These are phyloP conservation scores for Cephus cinctus DNA, from an alignment of 1,140 invertebrate species.

Conservation along the genomic window DNA sequence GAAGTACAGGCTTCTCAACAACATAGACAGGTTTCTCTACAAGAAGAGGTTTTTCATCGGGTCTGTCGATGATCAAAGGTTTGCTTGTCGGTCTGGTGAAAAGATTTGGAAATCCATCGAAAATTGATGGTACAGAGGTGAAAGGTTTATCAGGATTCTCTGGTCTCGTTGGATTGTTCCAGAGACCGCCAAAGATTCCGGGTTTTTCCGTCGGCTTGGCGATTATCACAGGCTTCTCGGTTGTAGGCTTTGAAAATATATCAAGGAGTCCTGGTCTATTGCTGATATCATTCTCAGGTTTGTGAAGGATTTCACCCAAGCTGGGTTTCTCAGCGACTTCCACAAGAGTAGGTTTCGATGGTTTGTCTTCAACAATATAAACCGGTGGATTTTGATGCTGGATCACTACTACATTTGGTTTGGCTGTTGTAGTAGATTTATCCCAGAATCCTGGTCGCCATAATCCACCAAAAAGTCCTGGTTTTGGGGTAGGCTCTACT, in stretches of 20 bases:
- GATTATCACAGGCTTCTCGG: background rate
- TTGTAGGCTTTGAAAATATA: background rate
- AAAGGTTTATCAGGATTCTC: background rate
- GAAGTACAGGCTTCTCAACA: slow-evolving; percentile 7
- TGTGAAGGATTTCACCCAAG: background rate
- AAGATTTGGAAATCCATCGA: background rate
- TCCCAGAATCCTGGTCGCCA: no score
- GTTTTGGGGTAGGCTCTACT: background rate
- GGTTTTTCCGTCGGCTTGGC: slow-evolving; percentile 7
- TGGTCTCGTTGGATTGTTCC: background rate
- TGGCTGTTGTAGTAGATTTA: no score
- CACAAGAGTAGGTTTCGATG: no score
- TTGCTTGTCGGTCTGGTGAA: background rate
- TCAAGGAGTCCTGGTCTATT: background rate
- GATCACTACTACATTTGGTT: no score
- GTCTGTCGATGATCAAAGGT: slow-evolving; percentile 8
- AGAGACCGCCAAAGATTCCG: slow-evolving; percentile 8
- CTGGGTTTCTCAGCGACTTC: background rate
- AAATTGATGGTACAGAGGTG: background rate
- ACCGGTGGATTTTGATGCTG: no score
- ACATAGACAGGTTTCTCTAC: slow-evolving; percentile 14
- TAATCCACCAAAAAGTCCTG: background rate
- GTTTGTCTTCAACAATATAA: no score
- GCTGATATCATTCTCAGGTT: background rate
- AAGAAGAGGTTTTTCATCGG: slow-evolving; percentile 3